Evolutionary conservation across 2,888 invertebrate species (phyloP).

Genomic region (Caenorhabditis doughertyi): DNA sequence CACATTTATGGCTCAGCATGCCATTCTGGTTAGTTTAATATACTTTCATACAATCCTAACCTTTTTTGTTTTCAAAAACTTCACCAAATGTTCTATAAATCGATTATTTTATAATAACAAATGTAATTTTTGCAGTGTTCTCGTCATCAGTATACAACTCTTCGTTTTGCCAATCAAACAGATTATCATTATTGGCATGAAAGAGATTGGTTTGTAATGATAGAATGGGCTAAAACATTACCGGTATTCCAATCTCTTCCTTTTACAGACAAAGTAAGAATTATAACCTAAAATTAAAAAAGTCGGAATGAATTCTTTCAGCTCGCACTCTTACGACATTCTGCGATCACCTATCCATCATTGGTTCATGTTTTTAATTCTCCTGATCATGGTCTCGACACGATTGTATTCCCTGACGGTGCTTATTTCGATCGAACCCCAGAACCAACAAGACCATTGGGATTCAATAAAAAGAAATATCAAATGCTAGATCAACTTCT

Average conservation of each 20-base stretch:
- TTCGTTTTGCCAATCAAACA: slow-evolving; percentile 73
- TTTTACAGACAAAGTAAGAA: slow-evolving; percentile 77
- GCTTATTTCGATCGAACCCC: slow-evolving; percentile 80
- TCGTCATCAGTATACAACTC: slow-evolving; percentile 34
- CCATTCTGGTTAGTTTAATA: slow-evolving; percentile 53
- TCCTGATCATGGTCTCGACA: slow-evolving; percentile 79
- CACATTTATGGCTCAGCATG: slow-evolving; percentile 63
- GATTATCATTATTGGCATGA: slow-evolving; percentile 82
- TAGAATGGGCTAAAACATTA: slow-evolving; percentile 82
- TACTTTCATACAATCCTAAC: too few species aligned
- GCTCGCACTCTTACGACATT: slow-evolving; percentile 80
- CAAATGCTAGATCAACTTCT: slow-evolving; percentile 82
- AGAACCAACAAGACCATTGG: slow-evolving; percentile 75
- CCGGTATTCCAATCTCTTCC: slow-evolving; percentile 75
- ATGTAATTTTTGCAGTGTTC: slow-evolving; percentile 53
- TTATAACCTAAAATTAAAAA: background rate
- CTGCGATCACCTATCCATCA: slow-evolving; percentile 81
- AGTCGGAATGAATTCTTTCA: slow-evolving; percentile 52
- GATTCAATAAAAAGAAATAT: slow-evolving; percentile 76
- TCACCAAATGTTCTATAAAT: background rate
- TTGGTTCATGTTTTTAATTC: slow-evolving; percentile 81
- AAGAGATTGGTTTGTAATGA: slow-evolving; percentile 80
- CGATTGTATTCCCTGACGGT: slow-evolving; percentile 81
- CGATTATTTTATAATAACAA: background rate
- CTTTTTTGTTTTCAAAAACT: too few species aligned